Conservation (phyloP, 2,797 vertebrate genomes). For the Bovichtus diacanthus region DNA sequence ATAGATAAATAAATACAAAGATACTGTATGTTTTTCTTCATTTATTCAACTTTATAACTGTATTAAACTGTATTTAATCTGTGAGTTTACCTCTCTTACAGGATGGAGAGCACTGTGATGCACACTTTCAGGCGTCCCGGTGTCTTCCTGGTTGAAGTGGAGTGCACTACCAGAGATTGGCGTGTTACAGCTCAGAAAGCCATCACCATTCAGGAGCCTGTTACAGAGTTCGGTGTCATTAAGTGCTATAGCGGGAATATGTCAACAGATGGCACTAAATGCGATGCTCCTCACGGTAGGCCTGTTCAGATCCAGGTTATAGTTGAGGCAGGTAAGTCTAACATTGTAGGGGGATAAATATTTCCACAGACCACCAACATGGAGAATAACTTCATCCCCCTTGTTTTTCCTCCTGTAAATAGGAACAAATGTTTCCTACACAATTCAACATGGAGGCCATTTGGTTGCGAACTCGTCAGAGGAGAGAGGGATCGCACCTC, state of each 20-base stretch:
- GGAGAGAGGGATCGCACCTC: constrained; percentile 72
- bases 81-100: constrained; percentile 49
- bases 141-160: constrained; percentile 88
- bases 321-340: constrained; percentile 85
- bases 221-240: constrained; percentile 79
- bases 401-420: constrained; percentile 13
- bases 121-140: constrained; percentile 88
- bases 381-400: background rate
- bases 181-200: constrained; percentile 89
- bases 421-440: constrained; percentile 90
- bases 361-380: background rate
- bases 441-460: constrained; percentile 71
- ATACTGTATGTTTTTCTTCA: background rate
- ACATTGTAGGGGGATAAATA: background rate
- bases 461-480: constrained; percentile 78
- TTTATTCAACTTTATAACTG: background rate
- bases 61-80: background rate
- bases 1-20: background rate
- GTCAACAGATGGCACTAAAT: constrained; percentile 80
- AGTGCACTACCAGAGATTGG: constrained; percentile 94
- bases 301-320: constrained; percentile 87
- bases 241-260: constrained; percentile 85
- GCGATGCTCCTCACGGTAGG: constrained; percentile 78
- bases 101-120: constrained; percentile 85
- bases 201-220: constrained; percentile 86